Percentiles rank a stretch among this genome's conserved stretches.
Evolutionary conservation across 2,888 invertebrate species (phyloP).

Genomic region (Paralinhomoeus sp.): DNA sequence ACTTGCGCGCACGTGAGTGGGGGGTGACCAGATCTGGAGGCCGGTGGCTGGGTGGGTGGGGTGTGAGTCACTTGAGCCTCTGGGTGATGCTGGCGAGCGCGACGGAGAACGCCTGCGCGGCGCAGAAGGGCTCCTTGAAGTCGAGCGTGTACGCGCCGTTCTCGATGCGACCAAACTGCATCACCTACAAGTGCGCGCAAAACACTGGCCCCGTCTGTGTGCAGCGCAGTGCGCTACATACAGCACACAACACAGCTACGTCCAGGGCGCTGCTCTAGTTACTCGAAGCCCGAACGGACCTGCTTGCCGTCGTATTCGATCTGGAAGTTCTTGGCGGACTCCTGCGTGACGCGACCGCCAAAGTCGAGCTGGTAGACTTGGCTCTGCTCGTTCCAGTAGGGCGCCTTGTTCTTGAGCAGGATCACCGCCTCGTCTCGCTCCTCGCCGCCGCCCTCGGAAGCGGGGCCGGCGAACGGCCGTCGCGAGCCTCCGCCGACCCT

Average conservation of each 20-base stretch:
- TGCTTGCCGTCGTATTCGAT: slow-evolving; percentile 88
- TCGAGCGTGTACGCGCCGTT: slow-evolving; percentile 94
- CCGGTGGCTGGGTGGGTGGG: too few species aligned
- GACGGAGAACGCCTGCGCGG: slow-evolving; percentile 90
- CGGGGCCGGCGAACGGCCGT: not conserved
- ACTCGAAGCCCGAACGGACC: slow-evolving; percentile 37
- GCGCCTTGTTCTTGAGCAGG: slow-evolving; percentile 78
- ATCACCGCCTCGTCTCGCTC: slow-evolving; percentile 2
- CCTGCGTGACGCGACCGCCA: slow-evolving; percentile 92
- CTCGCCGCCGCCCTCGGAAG: not conserved
- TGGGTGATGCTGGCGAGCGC: slow-evolving; percentile 89
- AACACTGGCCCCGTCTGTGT: too few species aligned
- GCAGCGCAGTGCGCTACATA: too few species aligned
- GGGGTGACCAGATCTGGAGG: too few species aligned
- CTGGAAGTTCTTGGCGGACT: slow-evolving; percentile 97
- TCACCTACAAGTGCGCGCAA: slow-evolving; percentile 44
- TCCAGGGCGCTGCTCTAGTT: too few species aligned
- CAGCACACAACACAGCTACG: too few species aligned
- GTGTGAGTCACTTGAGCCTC: slow-evolving; percentile 64
- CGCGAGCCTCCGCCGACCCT: not conserved
- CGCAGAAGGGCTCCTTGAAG: slow-evolving; percentile 94
- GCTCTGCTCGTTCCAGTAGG: slow-evolving; percentile 95
- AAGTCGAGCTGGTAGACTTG: slow-evolving; percentile 87
- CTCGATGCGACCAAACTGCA: slow-evolving; percentile 97
- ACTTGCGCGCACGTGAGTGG: too few species aligned